phyloP scores from a whole-genome alignment of 1,140 invertebrate genomes.

The Drosophila mayri region DNA sequence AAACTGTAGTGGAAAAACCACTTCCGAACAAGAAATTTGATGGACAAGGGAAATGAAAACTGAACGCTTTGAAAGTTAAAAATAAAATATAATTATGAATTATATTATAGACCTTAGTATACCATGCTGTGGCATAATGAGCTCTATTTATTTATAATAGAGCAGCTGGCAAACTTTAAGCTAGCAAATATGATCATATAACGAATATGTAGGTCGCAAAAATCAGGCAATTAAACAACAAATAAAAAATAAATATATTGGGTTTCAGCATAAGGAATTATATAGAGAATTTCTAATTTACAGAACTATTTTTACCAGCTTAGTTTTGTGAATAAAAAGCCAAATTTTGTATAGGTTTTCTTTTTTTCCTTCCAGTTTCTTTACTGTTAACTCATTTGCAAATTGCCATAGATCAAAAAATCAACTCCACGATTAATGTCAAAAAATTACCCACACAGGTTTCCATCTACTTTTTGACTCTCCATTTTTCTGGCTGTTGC shows the following conservation, averaged over 20 bases:
- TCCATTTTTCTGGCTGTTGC: slow-evolving; percentile 20
- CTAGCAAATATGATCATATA: background rate
- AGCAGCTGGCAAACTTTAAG: background rate
- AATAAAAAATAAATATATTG: background rate
- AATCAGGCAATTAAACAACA: background rate
- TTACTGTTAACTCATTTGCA: slow-evolving; percentile 6
- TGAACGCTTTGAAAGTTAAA: slow-evolving; percentile 3
- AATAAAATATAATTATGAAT: background rate
- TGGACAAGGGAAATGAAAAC: slow-evolving; percentile 17
- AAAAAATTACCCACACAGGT: slow-evolving; percentile 43
- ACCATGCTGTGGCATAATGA: background rate
- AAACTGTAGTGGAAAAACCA: slow-evolving; percentile 24
- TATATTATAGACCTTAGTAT: background rate
- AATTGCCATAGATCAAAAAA: slow-evolving; percentile 37
- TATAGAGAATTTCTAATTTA: background rate
- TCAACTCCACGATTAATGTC: slow-evolving; percentile 50
- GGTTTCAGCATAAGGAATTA: background rate
- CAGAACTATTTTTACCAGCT: background rate
- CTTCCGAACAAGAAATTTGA: slow-evolving; percentile 36
- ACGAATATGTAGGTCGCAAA: background rate
- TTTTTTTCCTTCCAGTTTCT: too few relatives aligned
- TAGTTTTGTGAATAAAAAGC: too few relatives aligned
- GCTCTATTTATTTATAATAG: background rate
- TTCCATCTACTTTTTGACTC: slow-evolving; percentile 17
- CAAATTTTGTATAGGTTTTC: too few relatives aligned